These are phyloP conservation scores for Saturnia pavonia DNA, from an alignment of 2,888 invertebrate genomes.

Conservation along the genomic window DNA sequence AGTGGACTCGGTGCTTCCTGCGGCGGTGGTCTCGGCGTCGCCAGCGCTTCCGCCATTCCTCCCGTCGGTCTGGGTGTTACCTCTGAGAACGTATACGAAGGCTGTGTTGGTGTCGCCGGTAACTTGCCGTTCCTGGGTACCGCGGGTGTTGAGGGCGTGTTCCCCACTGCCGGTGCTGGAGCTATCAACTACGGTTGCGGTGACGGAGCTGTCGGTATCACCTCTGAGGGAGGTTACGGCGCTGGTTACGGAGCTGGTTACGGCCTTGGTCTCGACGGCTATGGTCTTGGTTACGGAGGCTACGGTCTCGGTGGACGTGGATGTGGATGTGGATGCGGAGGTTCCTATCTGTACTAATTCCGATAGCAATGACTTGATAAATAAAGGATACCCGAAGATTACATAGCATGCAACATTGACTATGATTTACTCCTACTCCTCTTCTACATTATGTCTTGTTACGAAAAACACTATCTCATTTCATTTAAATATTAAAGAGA, in stretches of 20 bases:
- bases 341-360: slow-evolving; percentile 9
- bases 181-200: slow-evolving; percentile 42
- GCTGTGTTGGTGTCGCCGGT: slow-evolving; percentile 46
- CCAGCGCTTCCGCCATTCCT: slow-evolving; percentile 47
- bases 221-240: slow-evolving; percentile 21
- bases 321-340: slow-evolving; percentile 28
- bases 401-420: too few relatives aligned
- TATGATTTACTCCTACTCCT: too few relatives aligned
- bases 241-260: slow-evolving; percentile 12
- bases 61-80: slow-evolving; percentile 49
- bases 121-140: slow-evolving; percentile 56
- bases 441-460: too few relatives aligned
- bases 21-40: slow-evolving; percentile 48
- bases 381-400: neutral
- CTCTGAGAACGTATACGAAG: slow-evolving; percentile 55
- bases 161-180: slow-evolving; percentile 51
- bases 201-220: slow-evolving; percentile 39
- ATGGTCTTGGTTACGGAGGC: slow-evolving; percentile 17
- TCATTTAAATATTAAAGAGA: too few relatives aligned
- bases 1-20: slow-evolving; percentile 42
- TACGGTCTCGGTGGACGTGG: slow-evolving; percentile 21
- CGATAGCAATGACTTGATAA: neutral
- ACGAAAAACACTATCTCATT: too few relatives aligned
- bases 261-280: slow-evolving; percentile 15
- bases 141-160: slow-evolving; percentile 46